A percentile compares a stretch with the other conserved stretches of the same genome.
Conservation (phyloP, 30 jellyfish, hydroid and myxozoan genomes). For the Mastigias papua region DNA sequence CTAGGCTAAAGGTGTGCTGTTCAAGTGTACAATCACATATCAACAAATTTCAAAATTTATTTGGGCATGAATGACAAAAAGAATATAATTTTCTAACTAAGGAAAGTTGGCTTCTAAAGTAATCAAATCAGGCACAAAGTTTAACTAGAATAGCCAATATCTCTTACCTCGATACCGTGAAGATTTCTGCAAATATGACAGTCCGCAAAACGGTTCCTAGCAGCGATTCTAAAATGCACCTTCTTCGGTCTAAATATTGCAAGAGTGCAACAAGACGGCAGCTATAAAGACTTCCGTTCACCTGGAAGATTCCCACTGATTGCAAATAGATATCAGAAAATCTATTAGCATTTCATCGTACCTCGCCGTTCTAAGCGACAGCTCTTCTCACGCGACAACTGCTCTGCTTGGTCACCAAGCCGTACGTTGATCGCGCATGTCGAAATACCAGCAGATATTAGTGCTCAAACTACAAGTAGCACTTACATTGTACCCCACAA, state of each 20-base stretch:
- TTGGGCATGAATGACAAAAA: no score
- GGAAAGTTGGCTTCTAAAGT: no score
- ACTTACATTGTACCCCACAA: background rate
- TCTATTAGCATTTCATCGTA: background rate
- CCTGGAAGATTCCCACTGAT: constrained; percentile 54
- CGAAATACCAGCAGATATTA: background rate
- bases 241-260: background rate
- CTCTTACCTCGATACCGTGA: background rate
- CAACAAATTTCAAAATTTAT: no score
- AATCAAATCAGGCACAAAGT: no score
- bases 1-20: no score
- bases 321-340: constrained; percentile 19
- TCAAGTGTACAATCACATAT: no score
- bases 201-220: background rate
- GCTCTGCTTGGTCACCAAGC: background rate
- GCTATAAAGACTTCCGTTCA: constrained; percentile 4
- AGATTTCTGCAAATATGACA: background rate
- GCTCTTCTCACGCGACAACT: background rate
- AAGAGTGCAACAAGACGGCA: background rate
- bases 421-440: background rate
- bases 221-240: background rate
- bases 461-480: background rate
- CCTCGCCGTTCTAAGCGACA: background rate
- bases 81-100: no score
- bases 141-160: background rate